phyloP scores from a whole-genome alignment of 2,888 invertebrate genomes.

The Arrhopalites spinosus region DNA sequence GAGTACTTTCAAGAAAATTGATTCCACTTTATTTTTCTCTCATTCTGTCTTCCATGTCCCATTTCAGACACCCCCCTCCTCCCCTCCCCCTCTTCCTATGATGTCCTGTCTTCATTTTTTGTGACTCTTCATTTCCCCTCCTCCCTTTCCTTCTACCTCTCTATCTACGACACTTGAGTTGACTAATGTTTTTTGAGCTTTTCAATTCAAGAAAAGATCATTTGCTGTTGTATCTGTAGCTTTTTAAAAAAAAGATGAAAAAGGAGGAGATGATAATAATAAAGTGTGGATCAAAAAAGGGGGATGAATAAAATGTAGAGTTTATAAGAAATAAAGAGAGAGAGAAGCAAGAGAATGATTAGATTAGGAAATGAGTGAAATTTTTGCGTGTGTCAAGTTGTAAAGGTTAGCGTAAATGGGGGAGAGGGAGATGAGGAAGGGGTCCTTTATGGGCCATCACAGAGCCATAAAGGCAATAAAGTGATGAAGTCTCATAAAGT shows the following conservation, averaged over 20 bases:
- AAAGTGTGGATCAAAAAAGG: neutral
- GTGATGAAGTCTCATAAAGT: slow-evolving; percentile 39
- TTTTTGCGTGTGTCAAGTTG: slow-evolving; percentile 41
- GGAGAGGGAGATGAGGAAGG: slow-evolving; percentile 20
- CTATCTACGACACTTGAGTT: too few species aligned
- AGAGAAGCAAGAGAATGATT: slow-evolving; percentile 13
- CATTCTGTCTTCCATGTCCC: neutral
- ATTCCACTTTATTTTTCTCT: too few species aligned
- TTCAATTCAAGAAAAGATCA: too few species aligned
- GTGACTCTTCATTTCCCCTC: too few species aligned
- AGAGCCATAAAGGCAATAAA: slow-evolving; percentile 43
- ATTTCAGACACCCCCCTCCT: too few species aligned
- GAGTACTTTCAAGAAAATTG: too few species aligned
- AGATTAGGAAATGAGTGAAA: slow-evolving; percentile 44
- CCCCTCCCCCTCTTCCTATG: too few species aligned
- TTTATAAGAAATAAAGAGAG: neutral
- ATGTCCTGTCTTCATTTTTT: too few species aligned
- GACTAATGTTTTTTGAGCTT: too few species aligned
- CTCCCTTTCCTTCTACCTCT: too few species aligned
- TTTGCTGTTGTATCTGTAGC: too few species aligned
- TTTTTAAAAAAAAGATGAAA: too few species aligned
- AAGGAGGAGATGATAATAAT: neutral
- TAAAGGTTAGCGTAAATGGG: slow-evolving; percentile 39
- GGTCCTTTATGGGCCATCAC: slow-evolving; percentile 44
- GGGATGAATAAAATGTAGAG: neutral